Conservation (phyloP, 2,888 invertebrate species). For the Venusia cambrica region DNA sequence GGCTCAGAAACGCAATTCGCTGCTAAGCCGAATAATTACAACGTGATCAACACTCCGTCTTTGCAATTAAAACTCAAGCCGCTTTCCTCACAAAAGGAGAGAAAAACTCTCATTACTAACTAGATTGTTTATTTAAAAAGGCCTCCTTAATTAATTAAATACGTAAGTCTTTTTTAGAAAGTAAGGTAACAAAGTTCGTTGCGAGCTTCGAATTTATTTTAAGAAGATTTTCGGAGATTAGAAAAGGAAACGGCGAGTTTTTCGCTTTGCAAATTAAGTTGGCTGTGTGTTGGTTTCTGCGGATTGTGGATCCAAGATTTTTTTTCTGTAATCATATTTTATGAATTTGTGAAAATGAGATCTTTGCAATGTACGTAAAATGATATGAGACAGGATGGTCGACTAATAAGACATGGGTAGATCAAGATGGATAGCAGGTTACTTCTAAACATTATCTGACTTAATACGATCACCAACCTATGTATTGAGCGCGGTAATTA, state of each 20-base stretch:
- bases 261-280: constrained; percentile 37
- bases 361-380: too few relatives aligned
- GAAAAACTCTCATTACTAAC: constrained; percentile 49
- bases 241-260: constrained; percentile 39
- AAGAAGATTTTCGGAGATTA: constrained; percentile 52
- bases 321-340: constrained; percentile 5
- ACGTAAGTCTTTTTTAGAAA: constrained; percentile 46
- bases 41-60: constrained; percentile 32
- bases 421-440: too few relatives aligned
- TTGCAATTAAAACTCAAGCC: constrained; percentile 37
- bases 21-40: constrained; percentile 31
- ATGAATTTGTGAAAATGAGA: too few relatives aligned
- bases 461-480: too few relatives aligned
- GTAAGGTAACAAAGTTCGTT: constrained; percentile 47
- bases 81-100: constrained; percentile 32
- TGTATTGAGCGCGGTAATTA: too few relatives aligned
- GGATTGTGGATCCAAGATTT: constrained; percentile 22
- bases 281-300: constrained; percentile 19
- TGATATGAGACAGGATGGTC: too few relatives aligned
- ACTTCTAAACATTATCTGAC: too few relatives aligned
- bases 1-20: constrained; percentile 30
- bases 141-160: constrained; percentile 54
- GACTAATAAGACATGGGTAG: too few relatives aligned
- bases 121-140: constrained; percentile 48
- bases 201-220: constrained; percentile 48